Evolutionary conservation across 2,797 vertebrate genomes (phyloP), one percentile per base, ranked within the genome.

Genomic region (Dendrocincla fuliginosa): DNA sequence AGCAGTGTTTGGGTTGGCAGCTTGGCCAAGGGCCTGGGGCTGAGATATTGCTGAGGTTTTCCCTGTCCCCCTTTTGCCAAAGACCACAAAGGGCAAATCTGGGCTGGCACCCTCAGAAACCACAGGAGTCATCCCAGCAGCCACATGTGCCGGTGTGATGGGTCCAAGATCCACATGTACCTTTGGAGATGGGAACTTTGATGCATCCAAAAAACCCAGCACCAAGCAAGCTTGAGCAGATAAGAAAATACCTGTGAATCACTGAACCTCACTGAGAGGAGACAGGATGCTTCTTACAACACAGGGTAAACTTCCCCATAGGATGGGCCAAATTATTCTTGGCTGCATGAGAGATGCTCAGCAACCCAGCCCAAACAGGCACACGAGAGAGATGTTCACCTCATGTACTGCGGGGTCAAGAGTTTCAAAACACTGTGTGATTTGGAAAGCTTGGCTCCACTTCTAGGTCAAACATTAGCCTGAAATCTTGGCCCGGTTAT

Each of bases 71-170:
- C 19, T 60, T 79, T 35, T 33, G 30, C 63, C 69, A 56, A 42
- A 67, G 42, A 8, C 17, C 44, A n/a, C 41, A 32, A 35, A 70
- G 57, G 56, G 13, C 11, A 77, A 59, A 37, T 1, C 8, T 7
- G 44, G 23, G 42, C 35, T 35, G 65, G 42, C 11, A 20, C 18
- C 46, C 61, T 33, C 12, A 63, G 41, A 70, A 84, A 39, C n/a
- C 32, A 49, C 47, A 28, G 10, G 4, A 6, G 0, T n/a, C 18
- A 11, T 23, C 44, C 57, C 75, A 47, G 46, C 35, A 53, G 11
- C 33, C 37, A 10, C 6, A 0, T 0, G 12, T 8, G 49, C 10
- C 0, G 2, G 41, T 22, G 13, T 3, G 13, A 28, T 3, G 60
- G 42, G 16, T 3, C 5, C 3, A 39, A 30, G 47, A 47, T 10